These are phyloP conservation scores for Prunella himalayana DNA, from an alignment of 2,113 vertebrate species.

Conservation along the genomic window DNA sequence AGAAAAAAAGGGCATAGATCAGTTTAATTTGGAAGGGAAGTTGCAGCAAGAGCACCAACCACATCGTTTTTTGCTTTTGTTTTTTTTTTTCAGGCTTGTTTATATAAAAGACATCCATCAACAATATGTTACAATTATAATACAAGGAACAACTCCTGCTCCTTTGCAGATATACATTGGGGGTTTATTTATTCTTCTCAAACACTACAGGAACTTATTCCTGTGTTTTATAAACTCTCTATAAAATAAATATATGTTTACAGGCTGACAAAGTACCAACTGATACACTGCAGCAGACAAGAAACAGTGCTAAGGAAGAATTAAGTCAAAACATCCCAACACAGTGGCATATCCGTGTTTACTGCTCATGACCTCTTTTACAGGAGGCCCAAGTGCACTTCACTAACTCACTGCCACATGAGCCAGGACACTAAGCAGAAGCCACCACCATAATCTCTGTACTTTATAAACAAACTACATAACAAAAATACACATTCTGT, in stretches of 20 bases:
- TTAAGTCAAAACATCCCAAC: neutral
- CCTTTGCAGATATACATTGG: neutral
- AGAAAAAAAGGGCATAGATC: neutral
- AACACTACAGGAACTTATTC: neutral
- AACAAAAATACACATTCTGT: neutral
- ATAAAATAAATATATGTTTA: neutral
- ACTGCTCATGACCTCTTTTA: neutral
- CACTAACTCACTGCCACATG: neutral
- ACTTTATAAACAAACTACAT: neutral
- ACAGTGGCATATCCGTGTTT: rapidly evolving
- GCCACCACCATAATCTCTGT: neutral
- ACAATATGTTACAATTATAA: neutral
- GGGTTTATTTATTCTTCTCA: neutral
- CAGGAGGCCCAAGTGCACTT: neutral
- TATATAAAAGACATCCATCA: neutral
- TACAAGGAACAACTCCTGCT: neutral
- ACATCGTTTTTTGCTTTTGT: neutral
- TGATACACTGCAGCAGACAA: neutral
- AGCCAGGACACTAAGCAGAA: neutral
- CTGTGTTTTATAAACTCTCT: neutral
- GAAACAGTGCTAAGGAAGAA: neutral
- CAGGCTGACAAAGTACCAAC: neutral
- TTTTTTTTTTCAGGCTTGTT: neutral
- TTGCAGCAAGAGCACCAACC: neutral
- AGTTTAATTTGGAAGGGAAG: neutral